Evolutionary conservation across 2,888 invertebrate species (phyloP), one percentile per base, ranked within the genome.

Genomic region (Epistrophella euchroma): DNA sequence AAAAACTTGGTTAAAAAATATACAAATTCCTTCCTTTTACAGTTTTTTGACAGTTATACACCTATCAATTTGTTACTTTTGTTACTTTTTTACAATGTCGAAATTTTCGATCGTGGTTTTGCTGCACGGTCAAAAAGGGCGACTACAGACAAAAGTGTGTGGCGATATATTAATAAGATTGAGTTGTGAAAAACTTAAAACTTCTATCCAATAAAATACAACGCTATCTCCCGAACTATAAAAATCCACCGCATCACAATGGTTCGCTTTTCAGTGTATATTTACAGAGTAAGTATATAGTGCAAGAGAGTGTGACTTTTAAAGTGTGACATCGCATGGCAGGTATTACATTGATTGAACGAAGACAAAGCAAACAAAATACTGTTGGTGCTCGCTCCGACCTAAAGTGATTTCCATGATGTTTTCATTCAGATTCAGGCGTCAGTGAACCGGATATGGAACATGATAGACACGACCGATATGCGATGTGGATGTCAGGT

Each of bases 281-380:
- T 35, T 56, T 56, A 35, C 11, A 32, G 25, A n/a, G 25, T 25
- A 15, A 1, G 7, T 47, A 1, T 22, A 1, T 11, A 13, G 15
- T n/a, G 1, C 6, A 11, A 28, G 11, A 43, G 43, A 43, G 25
- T 40, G 43, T 62, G 40, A 62, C 40, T 28, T n/a, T n/a, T 13
- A 25, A 64, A 45, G 43, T 28, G 62, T 64, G 45, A 64, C 45
- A 64, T 64, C 28, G 40, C n/a, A n/a, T n/a, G n/a, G n/a, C n/a
- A n/a, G n/a, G n/a, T n/a, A 43, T 32, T 28, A n/a, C 64, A 32
- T 64, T 64, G 45, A 64, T 64, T 28, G 64, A 64, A 17, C 13
- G 13, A 45, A 64, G 15, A 25, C 17, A 28, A 45, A 13, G 32
- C 45, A 64, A 45, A 64, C 64, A 45, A 62, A 22, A 64, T 60